A percentile compares a stretch with the other conserved stretches of the same genome.
Evolutionary conservation across 2,888 invertebrate species (phyloP).

Genomic region (Neria commutata): DNA sequence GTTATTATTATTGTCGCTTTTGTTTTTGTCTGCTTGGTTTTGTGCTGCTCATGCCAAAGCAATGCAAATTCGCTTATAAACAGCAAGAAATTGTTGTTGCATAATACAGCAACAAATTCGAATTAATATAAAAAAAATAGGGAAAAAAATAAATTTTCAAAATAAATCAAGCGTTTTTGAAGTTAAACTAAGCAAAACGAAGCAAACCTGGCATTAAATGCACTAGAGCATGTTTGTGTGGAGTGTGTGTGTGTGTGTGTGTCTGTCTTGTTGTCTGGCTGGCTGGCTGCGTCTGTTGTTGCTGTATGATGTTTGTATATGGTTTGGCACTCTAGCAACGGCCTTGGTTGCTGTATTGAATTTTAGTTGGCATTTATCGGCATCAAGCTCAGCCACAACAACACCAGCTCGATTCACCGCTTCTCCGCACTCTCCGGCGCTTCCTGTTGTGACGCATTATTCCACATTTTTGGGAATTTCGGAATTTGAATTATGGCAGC

Average conservation of each 20-base stretch:
- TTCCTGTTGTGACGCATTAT: too few species aligned
- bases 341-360: not conserved
- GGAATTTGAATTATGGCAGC: too few species aligned
- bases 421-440: too few species aligned
- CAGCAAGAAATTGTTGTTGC: slow-evolving; percentile 1
- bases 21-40: not conserved
- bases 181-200: not conserved
- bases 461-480: too few species aligned
- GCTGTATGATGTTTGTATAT: not conserved
- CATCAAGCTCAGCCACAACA: too few species aligned
- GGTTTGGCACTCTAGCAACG: not conserved
- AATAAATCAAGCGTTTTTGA: not conserved
- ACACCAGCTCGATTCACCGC: too few species aligned
- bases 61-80: slow-evolving; percentile 13
- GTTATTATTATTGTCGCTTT: too few species aligned
- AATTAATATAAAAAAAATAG: too few species aligned
- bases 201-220: slow-evolving; percentile 6
- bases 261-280: not conserved
- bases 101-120: slow-evolving; percentile 19
- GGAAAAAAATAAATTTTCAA: too few species aligned
- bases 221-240: not conserved
- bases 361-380: not conserved
- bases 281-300: not conserved
- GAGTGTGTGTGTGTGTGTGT: not conserved
- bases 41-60: not conserved